Evolutionary conservation across 1,140 invertebrate genomes (phyloP).

Genomic region (Procambarus virginalis): DNA sequence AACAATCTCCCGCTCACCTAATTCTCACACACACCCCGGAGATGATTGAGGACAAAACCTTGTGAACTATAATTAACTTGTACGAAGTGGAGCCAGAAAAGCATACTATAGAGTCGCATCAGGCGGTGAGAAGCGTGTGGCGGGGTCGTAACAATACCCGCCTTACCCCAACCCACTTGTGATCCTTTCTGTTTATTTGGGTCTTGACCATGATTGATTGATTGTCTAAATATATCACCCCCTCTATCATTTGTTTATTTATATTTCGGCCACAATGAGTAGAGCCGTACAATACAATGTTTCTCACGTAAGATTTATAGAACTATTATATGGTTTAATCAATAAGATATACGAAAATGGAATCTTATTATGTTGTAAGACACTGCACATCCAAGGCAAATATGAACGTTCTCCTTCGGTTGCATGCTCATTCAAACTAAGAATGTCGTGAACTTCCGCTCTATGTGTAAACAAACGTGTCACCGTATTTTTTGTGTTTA

Average conservation of each 20-base stretch:
- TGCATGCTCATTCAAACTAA: background rate
- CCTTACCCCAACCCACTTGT: background rate
- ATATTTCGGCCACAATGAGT: background rate
- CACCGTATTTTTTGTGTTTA: background rate
- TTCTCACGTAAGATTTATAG: background rate
- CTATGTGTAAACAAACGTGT: background rate
- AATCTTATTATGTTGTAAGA: background rate
- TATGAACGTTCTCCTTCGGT: background rate
- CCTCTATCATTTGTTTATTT: background rate
- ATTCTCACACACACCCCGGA: background rate
- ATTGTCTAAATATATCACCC: conserved; percentile 24
- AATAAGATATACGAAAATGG: background rate
- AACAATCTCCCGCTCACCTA: background rate
- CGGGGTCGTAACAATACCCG: conserved; percentile 8
- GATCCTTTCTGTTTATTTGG: conserved; percentile 29
- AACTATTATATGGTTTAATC: background rate
- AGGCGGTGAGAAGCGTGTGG: background rate
- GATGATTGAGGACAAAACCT: background rate
- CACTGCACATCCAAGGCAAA: background rate
- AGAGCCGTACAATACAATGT: background rate
- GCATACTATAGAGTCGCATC: background rate
- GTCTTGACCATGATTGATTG: conserved; percentile 38
- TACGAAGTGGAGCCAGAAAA: background rate
- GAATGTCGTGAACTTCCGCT: background rate
- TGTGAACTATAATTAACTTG: background rate